Evolutionary conservation across 1,140 invertebrate species (phyloP), one percentile per base, ranked within the genome.

Genomic region (Ceratitis capitata): DNA sequence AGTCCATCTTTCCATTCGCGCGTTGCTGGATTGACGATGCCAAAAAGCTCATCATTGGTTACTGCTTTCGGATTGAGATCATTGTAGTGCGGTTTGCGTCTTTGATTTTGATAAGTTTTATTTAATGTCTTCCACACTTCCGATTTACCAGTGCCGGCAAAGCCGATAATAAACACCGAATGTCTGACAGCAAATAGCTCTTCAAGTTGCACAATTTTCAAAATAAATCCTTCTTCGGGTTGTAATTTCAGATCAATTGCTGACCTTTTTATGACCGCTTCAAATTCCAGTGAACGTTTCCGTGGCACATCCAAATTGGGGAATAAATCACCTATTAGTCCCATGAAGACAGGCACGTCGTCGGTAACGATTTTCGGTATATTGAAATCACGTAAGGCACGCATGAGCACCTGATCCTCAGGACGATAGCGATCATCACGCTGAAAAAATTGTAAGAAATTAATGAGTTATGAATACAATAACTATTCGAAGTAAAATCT

Each of bases 1-100:
- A 99, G 92, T 86, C 97, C 98, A 92, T 99, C 98, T 92, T 97
- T 98, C 98, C 98, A 99, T 93, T 99, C 98, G 89, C 98, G 94
- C 0, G 98, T 99, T 1, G 97, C 93, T 12, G 97, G 96, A 93
- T 98, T 99, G 84, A 99, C 98, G 74, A 98, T 95, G 19, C 98
- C 98, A 93, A 98, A 99, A 39, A 99, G 92, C 91, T 99, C 98
- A 90, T 99, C 97, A 89, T 98, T 98, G 0, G 98, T 98, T 1
- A 99, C 98, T 49, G 97, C 97, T 93, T 98, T 98, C 6, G 98
- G 98, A 92, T 99, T 97, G 5, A 99, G 92, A 92, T 99, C 98
- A 88, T 97, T 96, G 87, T 95, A 97, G 82, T 94, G 93, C 0
- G 98, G 98, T 89, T 97, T 98, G 74, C 93, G 90, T 89, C 97